phyloP scores from a whole-genome alignment of 2,113 vertebrate species.

The Ochotona princeps region DNA sequence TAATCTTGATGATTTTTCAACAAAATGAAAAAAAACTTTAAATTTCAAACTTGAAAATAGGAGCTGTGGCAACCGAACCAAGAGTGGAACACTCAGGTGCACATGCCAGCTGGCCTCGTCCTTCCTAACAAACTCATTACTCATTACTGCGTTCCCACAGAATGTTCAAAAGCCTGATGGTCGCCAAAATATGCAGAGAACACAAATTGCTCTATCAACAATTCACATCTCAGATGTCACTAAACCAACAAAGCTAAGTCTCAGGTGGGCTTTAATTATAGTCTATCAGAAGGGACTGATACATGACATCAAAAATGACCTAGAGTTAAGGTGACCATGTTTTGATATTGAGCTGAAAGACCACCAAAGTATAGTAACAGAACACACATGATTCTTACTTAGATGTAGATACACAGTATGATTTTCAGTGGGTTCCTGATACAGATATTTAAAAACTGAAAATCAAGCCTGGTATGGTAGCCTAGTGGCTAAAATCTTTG shows the following conservation, averaged over 20 bases:
- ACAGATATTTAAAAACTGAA: neutral
- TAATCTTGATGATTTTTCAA: conserved; percentile 34
- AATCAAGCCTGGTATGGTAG: neutral
- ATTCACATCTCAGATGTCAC: neutral
- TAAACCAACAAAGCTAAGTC: conserved; percentile 1
- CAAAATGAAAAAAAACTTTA: conserved; percentile 17
- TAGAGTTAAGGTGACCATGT: neutral
- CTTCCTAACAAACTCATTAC: neutral
- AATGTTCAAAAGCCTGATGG: neutral
- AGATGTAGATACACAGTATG: neutral
- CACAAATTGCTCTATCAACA: neutral
- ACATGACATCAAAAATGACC: neutral
- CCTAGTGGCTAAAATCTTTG: too few relatives aligned
- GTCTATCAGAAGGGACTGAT: neutral
- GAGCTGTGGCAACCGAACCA: neutral
- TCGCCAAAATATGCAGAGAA: neutral
- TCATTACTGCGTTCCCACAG: neutral
- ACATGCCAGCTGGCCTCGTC: neutral
- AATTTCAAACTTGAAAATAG: conserved; percentile 42
- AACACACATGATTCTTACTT: neutral
- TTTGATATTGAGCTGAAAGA: neutral
- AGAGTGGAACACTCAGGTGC: neutral
- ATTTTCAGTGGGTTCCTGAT: neutral
- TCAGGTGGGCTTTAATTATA: conserved; percentile 10
- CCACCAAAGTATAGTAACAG: neutral